phyloP scores from a whole-genome alignment of 2,797 vertebrate genomes.

The Myoxocephalus aenaeus region DNA sequence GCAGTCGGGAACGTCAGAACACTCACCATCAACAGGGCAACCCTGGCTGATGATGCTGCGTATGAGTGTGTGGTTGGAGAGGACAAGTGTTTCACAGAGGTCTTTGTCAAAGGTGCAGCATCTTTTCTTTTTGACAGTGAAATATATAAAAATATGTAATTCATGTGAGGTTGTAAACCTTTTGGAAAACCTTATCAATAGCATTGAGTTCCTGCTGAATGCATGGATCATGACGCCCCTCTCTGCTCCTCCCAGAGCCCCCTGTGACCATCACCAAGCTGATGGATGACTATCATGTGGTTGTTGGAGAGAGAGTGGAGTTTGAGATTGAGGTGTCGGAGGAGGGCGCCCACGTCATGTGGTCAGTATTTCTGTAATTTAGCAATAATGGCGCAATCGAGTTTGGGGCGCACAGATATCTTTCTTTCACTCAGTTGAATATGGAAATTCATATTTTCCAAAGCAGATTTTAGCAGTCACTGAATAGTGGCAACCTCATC shows the following conservation, averaged over 20 bases:
- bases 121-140: not conserved
- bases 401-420: too few relatives aligned
- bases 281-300: slow-evolving; percentile 93
- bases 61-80: slow-evolving; percentile 90
- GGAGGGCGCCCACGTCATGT: slow-evolving; percentile 93
- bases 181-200: not conserved
- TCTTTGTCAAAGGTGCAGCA: slow-evolving; percentile 92
- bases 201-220: not conserved
- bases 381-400: not conserved
- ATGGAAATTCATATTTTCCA: not conserved
- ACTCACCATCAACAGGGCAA: slow-evolving; percentile 89
- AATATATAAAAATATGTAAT: not conserved
- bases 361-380: slow-evolving; percentile 78
- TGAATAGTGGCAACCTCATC: not conserved
- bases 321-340: slow-evolving; percentile 93
- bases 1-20: slow-evolving; percentile 86
- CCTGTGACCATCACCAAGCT: slow-evolving; percentile 88
- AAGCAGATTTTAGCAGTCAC: not conserved
- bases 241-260: slow-evolving; percentile 81
- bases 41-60: slow-evolving; percentile 89
- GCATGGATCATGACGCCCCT: not conserved
- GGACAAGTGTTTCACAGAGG: slow-evolving; percentile 90
- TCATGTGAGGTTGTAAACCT: not conserved
- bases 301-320: slow-evolving; percentile 92
- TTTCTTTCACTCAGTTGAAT: not conserved